A percentile compares a stretch with the other conserved stretches of the same genome.
These are phyloP conservation scores for Halcyon badia DNA, from an alignment of 2,797 vertebrate species.

Conservation along the genomic window DNA sequence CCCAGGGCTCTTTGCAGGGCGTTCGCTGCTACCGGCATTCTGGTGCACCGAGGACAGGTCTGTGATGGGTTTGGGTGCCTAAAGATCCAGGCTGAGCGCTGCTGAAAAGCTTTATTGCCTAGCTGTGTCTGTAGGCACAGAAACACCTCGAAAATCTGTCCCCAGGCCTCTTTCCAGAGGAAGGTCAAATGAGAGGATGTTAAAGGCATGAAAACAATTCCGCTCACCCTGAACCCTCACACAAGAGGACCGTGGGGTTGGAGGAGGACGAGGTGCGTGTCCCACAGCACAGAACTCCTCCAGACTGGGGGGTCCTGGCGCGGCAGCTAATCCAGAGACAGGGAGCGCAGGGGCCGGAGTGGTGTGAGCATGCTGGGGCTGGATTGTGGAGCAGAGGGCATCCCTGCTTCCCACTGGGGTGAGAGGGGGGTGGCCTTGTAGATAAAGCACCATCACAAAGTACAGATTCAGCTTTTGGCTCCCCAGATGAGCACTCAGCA, in stretches of 20 bases:
- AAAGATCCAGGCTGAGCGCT: neutral
- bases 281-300: neutral
- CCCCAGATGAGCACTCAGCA: neutral
- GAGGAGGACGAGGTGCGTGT: neutral
- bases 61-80: neutral
- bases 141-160: neutral
- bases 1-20: accelerated
- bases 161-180: neutral
- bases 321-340: neutral
- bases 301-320: neutral
- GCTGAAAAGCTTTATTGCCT: neutral
- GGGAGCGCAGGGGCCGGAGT: neutral
- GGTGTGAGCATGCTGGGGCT: accelerated
- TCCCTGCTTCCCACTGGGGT: neutral
- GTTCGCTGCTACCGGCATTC: neutral
- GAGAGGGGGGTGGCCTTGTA: neutral
- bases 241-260: accelerated
- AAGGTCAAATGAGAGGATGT: neutral
- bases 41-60: neutral
- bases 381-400: neutral
- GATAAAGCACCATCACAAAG: neutral
- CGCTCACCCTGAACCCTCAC: neutral
- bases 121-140: accelerated
- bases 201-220: neutral
- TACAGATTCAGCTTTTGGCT: neutral